Base-by-base conservation (phyloP, 2,888 invertebrate genomes). In the Caenorhabditis sp. region DNA sequence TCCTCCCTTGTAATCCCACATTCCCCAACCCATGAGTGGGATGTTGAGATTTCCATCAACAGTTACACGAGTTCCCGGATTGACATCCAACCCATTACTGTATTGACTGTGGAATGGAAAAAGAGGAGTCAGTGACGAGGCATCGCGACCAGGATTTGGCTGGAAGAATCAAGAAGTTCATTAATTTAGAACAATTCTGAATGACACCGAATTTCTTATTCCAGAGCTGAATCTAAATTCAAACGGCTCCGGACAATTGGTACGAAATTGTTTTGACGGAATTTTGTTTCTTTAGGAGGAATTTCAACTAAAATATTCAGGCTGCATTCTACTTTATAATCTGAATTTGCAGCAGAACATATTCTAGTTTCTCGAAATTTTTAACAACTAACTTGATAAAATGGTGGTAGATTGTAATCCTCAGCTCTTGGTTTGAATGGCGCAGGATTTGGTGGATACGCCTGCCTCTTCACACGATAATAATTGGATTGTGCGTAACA, bases 1-100 rank as follows among this genome's bases (percentile, higher is more conserved):
- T 62, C 83, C 83, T 61, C 80, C 82, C 58, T 83, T 83, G 59
- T 83, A 83, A 70, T 85, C 85, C 81, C 81, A 84, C 25, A 85
- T 81, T 57, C 85, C 85, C 85, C 84, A 84, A 21, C 83, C 84
- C 54, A 81, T 75, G 12, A 82, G 70, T 10, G 84, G 84, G 7
- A 83, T 82, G 62, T 84, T 84, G 58, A 85, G 67, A 61, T 83
- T 83, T 25, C 85, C 85, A 49, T 85, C 81, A 20, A 85, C 81
- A 1, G 81, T 83, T 5, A 83, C 76, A 38, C 83, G 71, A 21
- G 73, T 78, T 14, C 84, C 85, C 8, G 85, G 85, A 66, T 85
- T 83, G 23, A 85, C 73, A 56, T 84, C 83, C 38, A 85, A 61
- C 38, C 85, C 85, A 62, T 80, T 85, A 63, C 77, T 84, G 80